Conservation (phyloP, 1,140 invertebrate genomes). For the Drosophila malerkotliana region DNA sequence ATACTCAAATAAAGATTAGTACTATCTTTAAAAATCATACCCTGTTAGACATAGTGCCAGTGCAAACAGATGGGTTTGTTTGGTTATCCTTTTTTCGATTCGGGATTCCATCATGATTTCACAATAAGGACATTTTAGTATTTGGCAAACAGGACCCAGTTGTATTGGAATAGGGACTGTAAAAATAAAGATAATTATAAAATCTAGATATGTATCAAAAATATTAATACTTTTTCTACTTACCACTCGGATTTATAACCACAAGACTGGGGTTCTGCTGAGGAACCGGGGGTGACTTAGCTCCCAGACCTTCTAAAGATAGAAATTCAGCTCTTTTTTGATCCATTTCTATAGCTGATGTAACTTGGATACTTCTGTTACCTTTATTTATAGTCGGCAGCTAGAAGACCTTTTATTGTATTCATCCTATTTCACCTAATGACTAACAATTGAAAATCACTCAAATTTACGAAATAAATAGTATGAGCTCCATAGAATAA, state of each 20-base stretch:
- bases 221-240: neutral
- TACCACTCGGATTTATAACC: constrained; percentile 11
- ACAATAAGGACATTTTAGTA: constrained; percentile 34
- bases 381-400: constrained; percentile 1
- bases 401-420: neutral
- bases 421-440: neutral
- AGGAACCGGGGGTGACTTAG: neutral
- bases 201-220: neutral
- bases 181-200: neutral
- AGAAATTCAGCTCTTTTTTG: neutral
- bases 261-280: constrained; percentile 1
- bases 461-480: neutral
- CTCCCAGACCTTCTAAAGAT: neutral
- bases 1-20: neutral
- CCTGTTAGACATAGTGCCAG: constrained; percentile 39
- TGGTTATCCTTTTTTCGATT: constrained; percentile 30
- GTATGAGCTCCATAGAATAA: neutral
- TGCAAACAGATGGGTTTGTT: constrained; percentile 43
- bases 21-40: constrained; percentile 11
- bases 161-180: neutral
- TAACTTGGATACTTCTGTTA: neutral
- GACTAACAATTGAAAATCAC: neutral
- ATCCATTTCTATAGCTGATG: neutral
- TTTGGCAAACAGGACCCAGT: constrained; percentile 34
- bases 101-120: constrained; percentile 28